Evolutionary conservation across 2,888 invertebrate species (phyloP).

Genomic region (Rutpela maculata): DNA sequence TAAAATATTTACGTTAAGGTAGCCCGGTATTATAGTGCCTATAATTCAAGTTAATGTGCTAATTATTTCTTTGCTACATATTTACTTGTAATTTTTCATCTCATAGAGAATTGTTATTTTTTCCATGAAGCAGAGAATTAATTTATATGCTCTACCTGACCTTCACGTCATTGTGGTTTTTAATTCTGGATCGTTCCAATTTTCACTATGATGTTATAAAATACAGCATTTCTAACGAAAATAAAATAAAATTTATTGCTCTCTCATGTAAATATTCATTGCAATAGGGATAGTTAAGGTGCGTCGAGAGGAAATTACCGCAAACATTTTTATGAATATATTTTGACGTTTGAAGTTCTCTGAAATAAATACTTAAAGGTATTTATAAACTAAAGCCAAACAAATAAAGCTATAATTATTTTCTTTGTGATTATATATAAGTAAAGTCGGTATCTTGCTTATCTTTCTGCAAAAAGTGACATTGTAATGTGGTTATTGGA

Average conservation of each 20-base stretch:
- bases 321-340: slow-evolving; percentile 1
- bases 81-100: neutral
- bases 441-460: no score
- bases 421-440: no score
- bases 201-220: neutral
- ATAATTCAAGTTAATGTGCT: neutral
- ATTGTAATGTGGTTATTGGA: no score
- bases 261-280: slow-evolving; percentile 7
- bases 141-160: neutral
- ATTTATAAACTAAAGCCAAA: neutral
- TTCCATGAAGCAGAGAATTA: neutral
- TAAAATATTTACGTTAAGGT: no score
- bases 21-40: neutral
- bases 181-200: neutral
- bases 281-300: slow-evolving; percentile 3
- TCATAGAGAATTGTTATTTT: neutral
- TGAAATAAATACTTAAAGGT: neutral
- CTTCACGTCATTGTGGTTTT: neutral
- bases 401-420: no score
- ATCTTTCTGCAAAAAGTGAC: no score
- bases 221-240: slow-evolving; percentile 3
- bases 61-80: neutral
- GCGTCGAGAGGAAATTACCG: neutral
- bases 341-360: neutral
- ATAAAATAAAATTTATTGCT: slow-evolving; percentile 7